phyloP scores from a whole-genome alignment of 2,797 vertebrate species.

The Squalus acanthias region DNA sequence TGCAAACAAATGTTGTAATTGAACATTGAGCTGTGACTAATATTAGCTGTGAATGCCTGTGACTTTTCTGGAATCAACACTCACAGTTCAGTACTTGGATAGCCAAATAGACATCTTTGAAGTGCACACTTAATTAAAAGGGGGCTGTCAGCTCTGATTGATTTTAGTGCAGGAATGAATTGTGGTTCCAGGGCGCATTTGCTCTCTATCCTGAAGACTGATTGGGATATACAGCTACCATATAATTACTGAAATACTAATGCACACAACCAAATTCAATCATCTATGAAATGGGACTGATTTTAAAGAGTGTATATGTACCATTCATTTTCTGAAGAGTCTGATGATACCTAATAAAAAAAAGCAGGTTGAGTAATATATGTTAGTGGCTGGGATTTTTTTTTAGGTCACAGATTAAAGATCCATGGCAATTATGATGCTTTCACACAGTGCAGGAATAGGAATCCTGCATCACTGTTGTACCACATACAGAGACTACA shows the following conservation, averaged over 20 bases:
- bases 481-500: background rate
- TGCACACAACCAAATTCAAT: conserved; percentile 3
- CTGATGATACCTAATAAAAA: background rate
- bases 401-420: conserved; percentile 1
- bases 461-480: background rate
- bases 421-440: background rate
- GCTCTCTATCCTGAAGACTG: background rate
- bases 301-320: background rate
- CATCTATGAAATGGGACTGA: conserved; percentile 3
- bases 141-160: conserved; percentile 24
- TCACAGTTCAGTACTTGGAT: background rate
- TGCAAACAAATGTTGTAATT: background rate
- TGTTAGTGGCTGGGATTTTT: background rate
- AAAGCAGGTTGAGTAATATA: too few species aligned
- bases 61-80: conserved; percentile 23
- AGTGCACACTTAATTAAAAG: conserved; percentile 2
- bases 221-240: background rate
- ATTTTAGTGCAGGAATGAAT: conserved; percentile 25
- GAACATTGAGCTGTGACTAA: conserved; percentile 8
- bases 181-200: conserved; percentile 3
- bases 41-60: background rate
- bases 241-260: conserved; percentile 21
- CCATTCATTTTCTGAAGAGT: background rate
- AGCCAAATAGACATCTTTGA: conserved; percentile 14
- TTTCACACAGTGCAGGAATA: background rate